Base-by-base conservation (phyloP, 2,113 vertebrate genomes). In the Thoracochromis brauschi region DNA sequence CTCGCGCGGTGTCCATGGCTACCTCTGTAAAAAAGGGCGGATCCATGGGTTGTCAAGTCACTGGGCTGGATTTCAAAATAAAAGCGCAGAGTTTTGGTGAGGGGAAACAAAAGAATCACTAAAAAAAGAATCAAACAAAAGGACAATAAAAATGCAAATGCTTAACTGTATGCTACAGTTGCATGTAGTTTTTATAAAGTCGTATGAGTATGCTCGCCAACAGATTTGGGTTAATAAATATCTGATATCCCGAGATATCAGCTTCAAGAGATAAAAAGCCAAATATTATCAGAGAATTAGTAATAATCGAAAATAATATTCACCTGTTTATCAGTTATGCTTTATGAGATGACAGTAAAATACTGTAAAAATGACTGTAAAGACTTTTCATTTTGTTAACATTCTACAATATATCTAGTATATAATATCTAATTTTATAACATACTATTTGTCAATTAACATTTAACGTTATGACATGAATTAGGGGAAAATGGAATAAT, bases 1-100 rank as follows among this genome's bases (percentile, higher is more conserved):
- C 95, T 95, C 87, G 93, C 93, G 87, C 95, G 91, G 94, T 97
- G 89, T 94, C 96, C 94, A 96, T 96, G 94, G 94, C 63, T 90
- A 97, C 95, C 71, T 33, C 81, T 73, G 63, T 42, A 81, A 85
- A 85, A 42, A 86, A 45, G 93, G 95, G 95, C 89, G 95, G 93
- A 2, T 14, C 88, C 54, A 85, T 83, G 71, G 47, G 9, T 7
- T 81, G 87, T 85, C 78, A 82, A 85, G 55, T 54, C 86, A 14
- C 57, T 45, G 11, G 21, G 8, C 7, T 4, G n/a, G 16, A 6
- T 55, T 89, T 95, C 93, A 93, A 87, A 94, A 84, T 91, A 92
- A 95, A 82, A 92, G 89, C 86, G 29, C 55, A 4, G 29, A 2
- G 10, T 45, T 80, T 38, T 16, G 8, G 11, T 9, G 55, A 9